Percentiles rank a stretch among this genome's conserved stretches.
Evolutionary conservation across 2,888 invertebrate genomes (phyloP).

Genomic region (Pherbina coryleti): DNA sequence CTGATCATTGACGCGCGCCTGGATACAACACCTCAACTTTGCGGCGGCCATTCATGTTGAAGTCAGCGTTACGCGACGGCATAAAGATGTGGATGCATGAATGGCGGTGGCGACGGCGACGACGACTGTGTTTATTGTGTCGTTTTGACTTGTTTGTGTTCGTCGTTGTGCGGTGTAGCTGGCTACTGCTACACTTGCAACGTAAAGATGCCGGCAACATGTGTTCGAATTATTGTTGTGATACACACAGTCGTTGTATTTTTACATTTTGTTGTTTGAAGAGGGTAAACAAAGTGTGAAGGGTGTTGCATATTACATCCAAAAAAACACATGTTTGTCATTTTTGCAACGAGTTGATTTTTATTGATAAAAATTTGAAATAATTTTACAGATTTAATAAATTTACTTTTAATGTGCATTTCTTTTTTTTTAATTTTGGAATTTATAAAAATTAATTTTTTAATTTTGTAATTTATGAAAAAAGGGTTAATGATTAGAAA

Average conservation of each 20-base stretch:
- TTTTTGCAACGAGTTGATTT: too few relatives aligned
- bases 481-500: too few relatives aligned
- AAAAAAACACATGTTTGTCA: too few relatives aligned
- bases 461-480: too few relatives aligned
- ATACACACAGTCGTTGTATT: neutral
- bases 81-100: neutral
- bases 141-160: neutral
- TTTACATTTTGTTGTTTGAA: neutral
- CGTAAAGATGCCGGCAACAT: constrained; percentile 3
- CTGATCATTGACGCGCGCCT: constrained; percentile 69
- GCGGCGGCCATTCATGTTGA: constrained; percentile 35
- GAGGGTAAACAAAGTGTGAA: neutral
- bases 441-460: too few relatives aligned
- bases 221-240: neutral
- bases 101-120: neutral
- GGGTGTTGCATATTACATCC: neutral
- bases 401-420: too few relatives aligned
- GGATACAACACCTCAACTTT: constrained; percentile 60
- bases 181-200: neutral
- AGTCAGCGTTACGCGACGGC: neutral
- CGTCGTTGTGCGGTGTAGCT: neutral
- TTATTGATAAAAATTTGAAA: too few relatives aligned
- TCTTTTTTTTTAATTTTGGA: too few relatives aligned
- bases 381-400: too few relatives aligned
- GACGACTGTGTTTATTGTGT: neutral